phyloP scores from a whole-genome alignment of 2,113 vertebrate species.

The Lichenostomus cassidix region DNA sequence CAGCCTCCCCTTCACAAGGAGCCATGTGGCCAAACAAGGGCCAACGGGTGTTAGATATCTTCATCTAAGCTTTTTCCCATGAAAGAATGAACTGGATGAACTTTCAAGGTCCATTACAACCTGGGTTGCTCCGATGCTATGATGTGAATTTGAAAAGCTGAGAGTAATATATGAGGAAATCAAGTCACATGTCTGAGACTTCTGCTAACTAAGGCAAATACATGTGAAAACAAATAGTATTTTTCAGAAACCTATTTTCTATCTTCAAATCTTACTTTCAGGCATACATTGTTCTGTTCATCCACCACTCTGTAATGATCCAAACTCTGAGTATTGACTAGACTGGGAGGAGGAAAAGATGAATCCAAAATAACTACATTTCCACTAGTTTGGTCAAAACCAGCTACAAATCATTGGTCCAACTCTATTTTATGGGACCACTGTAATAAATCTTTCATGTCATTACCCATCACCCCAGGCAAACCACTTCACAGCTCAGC shows the following conservation, averaged over 20 bases:
- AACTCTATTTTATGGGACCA: neutral
- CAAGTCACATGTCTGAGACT: neutral
- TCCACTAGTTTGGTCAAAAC: neutral
- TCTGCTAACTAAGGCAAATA: neutral
- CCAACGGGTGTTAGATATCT: neutral
- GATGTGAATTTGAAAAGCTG: neutral
- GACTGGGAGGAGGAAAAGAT: neutral
- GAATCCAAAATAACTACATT: neutral
- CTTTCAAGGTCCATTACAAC: neutral
- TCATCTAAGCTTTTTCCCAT: neutral
- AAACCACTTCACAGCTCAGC: neutral
- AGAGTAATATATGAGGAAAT: neutral
- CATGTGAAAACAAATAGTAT: neutral
- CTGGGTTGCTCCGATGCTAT: neutral
- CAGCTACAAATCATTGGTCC: neutral
- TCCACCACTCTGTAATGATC: neutral
- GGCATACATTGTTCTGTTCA: neutral
- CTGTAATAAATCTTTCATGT: neutral
- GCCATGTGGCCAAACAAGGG: neutral
- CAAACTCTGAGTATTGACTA: neutral
- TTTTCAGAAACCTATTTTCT: neutral
- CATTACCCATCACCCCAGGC: neutral
- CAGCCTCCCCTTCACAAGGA: neutral
- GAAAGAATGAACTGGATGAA: neutral
- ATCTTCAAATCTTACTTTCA: neutral